Evolutionary conservation across 2,113 vertebrate species (phyloP).

Genomic region (Clarias macrocephalus): DNA sequence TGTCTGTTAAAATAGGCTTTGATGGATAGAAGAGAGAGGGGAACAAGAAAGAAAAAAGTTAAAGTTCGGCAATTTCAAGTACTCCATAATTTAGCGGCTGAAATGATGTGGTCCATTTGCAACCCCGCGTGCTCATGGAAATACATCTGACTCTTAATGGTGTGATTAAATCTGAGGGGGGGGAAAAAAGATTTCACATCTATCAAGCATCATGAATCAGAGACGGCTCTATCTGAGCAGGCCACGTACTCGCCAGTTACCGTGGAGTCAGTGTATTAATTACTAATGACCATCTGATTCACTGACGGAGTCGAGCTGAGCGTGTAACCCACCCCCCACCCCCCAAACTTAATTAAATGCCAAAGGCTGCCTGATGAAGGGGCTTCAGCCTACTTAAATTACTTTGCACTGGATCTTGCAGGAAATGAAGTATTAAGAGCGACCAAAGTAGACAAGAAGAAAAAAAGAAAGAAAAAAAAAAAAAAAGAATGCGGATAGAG

Average conservation of each 20-base stretch:
- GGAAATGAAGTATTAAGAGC: slow-evolving; percentile 72
- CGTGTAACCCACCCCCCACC: slow-evolving; percentile 57
- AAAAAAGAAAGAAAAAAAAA: background rate
- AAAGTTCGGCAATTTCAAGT: slow-evolving; percentile 57
- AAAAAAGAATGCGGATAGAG: background rate
- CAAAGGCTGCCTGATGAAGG: slow-evolving; percentile 84
- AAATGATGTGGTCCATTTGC: slow-evolving; percentile 70
- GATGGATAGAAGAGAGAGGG: slow-evolving; percentile 47
- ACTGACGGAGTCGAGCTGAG: slow-evolving; percentile 68
- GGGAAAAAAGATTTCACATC: slow-evolving; percentile 57
- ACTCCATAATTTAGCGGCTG: slow-evolving; percentile 62
- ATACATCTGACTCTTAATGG: slow-evolving; percentile 73
- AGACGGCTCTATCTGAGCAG: slow-evolving; percentile 42
- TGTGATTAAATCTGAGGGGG: slow-evolving; percentile 67
- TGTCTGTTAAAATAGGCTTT: slow-evolving; percentile 57
- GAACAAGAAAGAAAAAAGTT: slow-evolving; percentile 34
- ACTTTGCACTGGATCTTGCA: slow-evolving; percentile 88
- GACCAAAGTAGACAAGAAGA: slow-evolving; percentile 16
- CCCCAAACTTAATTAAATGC: slow-evolving; percentile 84
- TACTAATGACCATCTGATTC: slow-evolving; percentile 79
- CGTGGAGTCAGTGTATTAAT: slow-evolving; percentile 81
- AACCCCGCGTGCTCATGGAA: slow-evolving; percentile 70
- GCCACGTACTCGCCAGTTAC: slow-evolving; percentile 37
- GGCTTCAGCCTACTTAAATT: slow-evolving; percentile 82
- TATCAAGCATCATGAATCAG: slow-evolving; percentile 30